These are phyloP conservation scores for Polypterus senegalus DNA, from an alignment of 2,113 vertebrate species.

Conservation along the genomic window DNA sequence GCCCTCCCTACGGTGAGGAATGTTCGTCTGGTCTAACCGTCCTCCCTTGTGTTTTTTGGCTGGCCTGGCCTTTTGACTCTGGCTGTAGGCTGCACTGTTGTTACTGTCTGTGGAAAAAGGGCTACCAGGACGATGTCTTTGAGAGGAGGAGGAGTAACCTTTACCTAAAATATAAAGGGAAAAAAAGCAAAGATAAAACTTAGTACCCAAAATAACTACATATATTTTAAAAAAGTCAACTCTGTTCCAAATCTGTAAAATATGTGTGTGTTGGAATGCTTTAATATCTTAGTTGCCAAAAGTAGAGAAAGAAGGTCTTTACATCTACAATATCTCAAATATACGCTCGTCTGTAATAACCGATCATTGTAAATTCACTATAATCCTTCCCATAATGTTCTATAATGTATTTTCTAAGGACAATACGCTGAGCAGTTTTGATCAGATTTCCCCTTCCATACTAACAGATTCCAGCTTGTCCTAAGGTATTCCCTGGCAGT, in stretches of 20 bases:
- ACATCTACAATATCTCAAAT: not conserved
- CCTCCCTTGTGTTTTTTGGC: constrained; percentile 82
- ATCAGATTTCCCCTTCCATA: no score
- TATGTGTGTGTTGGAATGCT: not conserved
- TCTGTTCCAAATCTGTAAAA: not conserved
- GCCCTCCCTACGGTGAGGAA: constrained; percentile 78
- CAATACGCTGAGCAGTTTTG: no score
- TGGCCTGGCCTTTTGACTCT: constrained; percentile 77
- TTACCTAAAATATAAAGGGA: constrained; percentile 57
- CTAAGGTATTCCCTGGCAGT: no score
- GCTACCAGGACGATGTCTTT: constrained; percentile 78
- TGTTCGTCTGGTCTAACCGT: constrained; percentile 56
- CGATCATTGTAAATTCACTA: no score
- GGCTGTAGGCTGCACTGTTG: constrained; percentile 65
- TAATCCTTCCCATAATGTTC: no score
- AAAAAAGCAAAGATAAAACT: constrained; percentile 18
- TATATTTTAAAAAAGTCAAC: not conserved
- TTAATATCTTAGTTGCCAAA: not conserved
- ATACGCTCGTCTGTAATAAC: no score
- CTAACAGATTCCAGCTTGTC: no score
- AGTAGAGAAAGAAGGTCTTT: not conserved
- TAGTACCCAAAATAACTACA: constrained; percentile 4
- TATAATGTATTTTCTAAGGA: no score
- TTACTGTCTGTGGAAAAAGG: constrained; percentile 93
- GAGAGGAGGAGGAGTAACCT: constrained; percentile 62